These are phyloP conservation scores for Druon quercuslanigerum DNA, from an alignment of 1,140 invertebrate species.

Conservation along the genomic window DNA sequence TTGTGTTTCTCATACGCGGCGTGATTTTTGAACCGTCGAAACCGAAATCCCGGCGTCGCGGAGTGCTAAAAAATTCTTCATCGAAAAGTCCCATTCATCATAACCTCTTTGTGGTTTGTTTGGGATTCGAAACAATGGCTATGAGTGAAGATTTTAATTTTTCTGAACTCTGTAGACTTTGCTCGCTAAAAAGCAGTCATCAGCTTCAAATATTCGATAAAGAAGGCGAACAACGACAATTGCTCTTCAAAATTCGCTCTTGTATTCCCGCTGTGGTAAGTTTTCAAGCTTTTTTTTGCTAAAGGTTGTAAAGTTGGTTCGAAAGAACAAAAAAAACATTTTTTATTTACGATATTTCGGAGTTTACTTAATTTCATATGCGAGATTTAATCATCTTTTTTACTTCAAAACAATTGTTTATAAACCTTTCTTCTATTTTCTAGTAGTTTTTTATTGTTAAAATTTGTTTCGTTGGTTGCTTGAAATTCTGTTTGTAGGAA, in stretches of 20 bases:
- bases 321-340: background rate
- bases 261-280: conserved; percentile 81
- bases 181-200: conserved; percentile 80
- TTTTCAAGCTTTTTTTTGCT: conserved; percentile 45
- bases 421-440: too few species aligned
- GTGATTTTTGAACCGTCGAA: background rate
- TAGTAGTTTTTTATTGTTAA: too few species aligned
- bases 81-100: background rate
- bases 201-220: conserved; percentile 82
- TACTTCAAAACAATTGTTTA: too few species aligned
- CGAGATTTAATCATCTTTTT: too few species aligned
- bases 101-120: conserved; percentile 34
- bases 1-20: background rate
- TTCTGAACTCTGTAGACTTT: conserved; percentile 81
- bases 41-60: background rate
- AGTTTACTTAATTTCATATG: too few species aligned
- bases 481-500: too few species aligned
- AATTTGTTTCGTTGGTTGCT: too few species aligned
- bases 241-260: conserved; percentile 82
- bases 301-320: background rate
- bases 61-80: background rate
- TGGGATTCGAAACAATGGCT: conserved; percentile 73
- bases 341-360: too few species aligned
- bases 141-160: conserved; percentile 82
- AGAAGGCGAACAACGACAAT: conserved; percentile 81